Percentiles rank a stretch among this genome's conserved stretches.
These are phyloP conservation scores for Polydesmus complanatus DNA, from an alignment of 2,888 invertebrate genomes.

Conservation along the genomic window DNA sequence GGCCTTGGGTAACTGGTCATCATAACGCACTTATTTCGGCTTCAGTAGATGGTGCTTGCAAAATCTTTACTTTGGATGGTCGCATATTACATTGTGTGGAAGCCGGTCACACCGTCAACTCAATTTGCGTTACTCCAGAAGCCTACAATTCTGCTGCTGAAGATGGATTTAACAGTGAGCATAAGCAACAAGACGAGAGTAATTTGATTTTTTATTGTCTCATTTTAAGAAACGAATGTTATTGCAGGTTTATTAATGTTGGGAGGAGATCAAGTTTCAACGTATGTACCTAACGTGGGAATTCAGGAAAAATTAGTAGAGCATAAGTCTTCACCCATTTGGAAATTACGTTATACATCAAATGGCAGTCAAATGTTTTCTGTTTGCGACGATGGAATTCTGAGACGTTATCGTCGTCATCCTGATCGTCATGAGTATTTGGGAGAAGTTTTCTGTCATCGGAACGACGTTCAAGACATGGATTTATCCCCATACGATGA, in stretches of 20 bases:
- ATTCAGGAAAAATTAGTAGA: constrained; percentile 34
- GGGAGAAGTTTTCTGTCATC: constrained; percentile 37
- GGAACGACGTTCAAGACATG: constrained; percentile 37
- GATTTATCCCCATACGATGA: constrained; percentile 40
- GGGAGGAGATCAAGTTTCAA: constrained; percentile 35
- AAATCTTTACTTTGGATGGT: constrained; percentile 35
- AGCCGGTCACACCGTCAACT: constrained; percentile 34
- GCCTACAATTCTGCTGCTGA: constrained; percentile 30
- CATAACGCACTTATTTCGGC: constrained; percentile 34
- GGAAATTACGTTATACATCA: constrained; percentile 37
- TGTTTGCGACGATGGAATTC: constrained; percentile 34
- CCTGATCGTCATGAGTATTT: constrained; percentile 37
- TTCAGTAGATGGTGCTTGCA: constrained; percentile 35
- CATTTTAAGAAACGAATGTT: background rate
- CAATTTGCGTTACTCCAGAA: constrained; percentile 36
- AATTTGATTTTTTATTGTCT: background rate
- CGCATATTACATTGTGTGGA: constrained; percentile 34
- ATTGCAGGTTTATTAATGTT: constrained; percentile 34
- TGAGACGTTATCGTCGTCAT: constrained; percentile 36
- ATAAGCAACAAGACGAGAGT: too few species aligned
- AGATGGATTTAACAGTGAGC: constrained; percentile 36
- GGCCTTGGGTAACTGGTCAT: constrained; percentile 36
- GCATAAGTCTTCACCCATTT: constrained; percentile 32
- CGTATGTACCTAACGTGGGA: constrained; percentile 36
- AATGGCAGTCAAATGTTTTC: constrained; percentile 36